Conservation (phyloP, 2,113 vertebrate species). For the Oncorhynchus kisutch region DNA sequence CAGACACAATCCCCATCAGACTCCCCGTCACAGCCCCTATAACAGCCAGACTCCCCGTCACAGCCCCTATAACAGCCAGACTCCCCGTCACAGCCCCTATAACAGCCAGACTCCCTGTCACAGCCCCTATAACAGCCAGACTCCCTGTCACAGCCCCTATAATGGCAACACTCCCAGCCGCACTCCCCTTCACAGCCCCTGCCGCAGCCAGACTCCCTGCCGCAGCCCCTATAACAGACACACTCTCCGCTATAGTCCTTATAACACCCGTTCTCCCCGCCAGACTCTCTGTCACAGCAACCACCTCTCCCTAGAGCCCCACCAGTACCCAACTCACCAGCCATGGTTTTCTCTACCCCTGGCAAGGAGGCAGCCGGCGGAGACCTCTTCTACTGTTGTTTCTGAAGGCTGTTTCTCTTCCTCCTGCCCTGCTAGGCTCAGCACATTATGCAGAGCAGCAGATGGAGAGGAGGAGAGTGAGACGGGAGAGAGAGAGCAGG, state of each 20-base stretch:
- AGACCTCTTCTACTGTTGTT: conserved; percentile 17
- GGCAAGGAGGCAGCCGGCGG: conserved; percentile 45
- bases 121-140: background rate
- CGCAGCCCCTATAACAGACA: no score
- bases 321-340: background rate
- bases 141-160: background rate
- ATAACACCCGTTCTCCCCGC: no score
- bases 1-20: conserved; percentile 4
- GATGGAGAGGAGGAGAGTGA: conserved; percentile 57
- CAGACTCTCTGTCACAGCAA: background rate
- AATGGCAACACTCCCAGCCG: no score
- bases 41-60: background rate
- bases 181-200: background rate
- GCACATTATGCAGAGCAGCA: conserved; percentile 71
- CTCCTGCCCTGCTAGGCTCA: conserved; percentile 58
- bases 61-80: no score
- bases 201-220: background rate
- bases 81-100: background rate
- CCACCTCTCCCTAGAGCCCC: background rate
- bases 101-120: background rate
- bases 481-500: conserved; percentile 44
- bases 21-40: background rate
- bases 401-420: no score
- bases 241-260: no score
- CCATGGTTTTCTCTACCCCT: conserved; percentile 32